phyloP scores from a whole-genome alignment of 2,797 vertebrate genomes.

The Loris lydekkerianus region DNA sequence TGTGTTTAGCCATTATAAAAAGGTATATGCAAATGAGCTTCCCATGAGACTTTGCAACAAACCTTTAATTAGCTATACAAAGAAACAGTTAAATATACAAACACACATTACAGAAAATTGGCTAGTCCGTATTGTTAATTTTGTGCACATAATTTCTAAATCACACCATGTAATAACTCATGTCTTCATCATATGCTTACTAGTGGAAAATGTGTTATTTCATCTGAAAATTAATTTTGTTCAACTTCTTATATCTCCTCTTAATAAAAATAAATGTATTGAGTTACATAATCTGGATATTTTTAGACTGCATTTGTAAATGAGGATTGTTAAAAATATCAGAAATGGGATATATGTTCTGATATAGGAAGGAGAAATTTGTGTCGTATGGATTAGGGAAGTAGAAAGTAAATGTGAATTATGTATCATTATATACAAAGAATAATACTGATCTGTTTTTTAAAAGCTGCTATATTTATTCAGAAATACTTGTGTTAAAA shows the following conservation, averaged over 20 bases:
- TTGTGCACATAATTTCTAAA: slow-evolving; percentile 74
- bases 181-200: slow-evolving; percentile 69
- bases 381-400: neutral
- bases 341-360: slow-evolving; percentile 45
- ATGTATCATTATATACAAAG: neutral
- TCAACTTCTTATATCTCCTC: slow-evolving; percentile 30
- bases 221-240: slow-evolving; percentile 66
- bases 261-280: slow-evolving; percentile 40
- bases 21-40: slow-evolving; percentile 84
- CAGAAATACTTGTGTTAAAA: neutral
- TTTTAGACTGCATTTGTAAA: slow-evolving; percentile 62
- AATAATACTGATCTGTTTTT: neutral
- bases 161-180: slow-evolving; percentile 63
- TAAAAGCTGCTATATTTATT: slow-evolving; percentile 29
- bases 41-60: slow-evolving; percentile 84
- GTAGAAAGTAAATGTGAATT: slow-evolving; percentile 6
- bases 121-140: slow-evolving; percentile 67
- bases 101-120: slow-evolving; percentile 78
- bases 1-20: slow-evolving; percentile 85
- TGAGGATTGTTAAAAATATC: slow-evolving; percentile 25
- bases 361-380: slow-evolving; percentile 12
- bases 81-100: slow-evolving; percentile 83
- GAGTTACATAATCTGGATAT: slow-evolving; percentile 19
- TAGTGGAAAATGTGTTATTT: slow-evolving; percentile 59
- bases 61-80: slow-evolving; percentile 85